Percentiles rank a stretch among this genome's conserved stretches.
phyloP scores from a whole-genome alignment of 2,113 vertebrate genomes.

The Rhombomys opimus region DNA sequence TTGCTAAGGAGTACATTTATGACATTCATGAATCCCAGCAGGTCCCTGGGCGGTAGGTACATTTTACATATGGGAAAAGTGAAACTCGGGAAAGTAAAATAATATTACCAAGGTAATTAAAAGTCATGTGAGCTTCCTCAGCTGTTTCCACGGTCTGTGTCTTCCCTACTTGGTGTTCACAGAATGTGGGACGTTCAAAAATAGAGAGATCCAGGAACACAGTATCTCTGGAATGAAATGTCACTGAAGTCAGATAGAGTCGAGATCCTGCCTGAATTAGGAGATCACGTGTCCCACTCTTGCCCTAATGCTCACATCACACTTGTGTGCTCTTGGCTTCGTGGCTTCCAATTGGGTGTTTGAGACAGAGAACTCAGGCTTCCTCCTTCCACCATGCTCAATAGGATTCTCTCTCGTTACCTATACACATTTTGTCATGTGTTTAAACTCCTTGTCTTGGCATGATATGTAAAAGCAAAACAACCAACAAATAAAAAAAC shows the following conservation, averaged over 20 bases:
- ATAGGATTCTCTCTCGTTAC: neutral
- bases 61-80: neutral
- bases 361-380: neutral
- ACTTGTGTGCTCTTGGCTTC: constrained; percentile 17
- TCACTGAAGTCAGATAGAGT: constrained; percentile 36
- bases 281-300: constrained; percentile 11
- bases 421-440: neutral
- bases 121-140: neutral
- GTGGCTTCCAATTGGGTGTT: neutral
- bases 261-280: constrained; percentile 37
- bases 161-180: neutral
- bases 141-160: neutral
- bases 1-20: neutral
- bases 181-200: constrained; percentile 63
- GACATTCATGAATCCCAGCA: neutral
- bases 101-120: neutral
- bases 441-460: neutral
- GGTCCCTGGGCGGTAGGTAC: neutral
- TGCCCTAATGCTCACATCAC: neutral
- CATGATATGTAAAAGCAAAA: constrained; percentile 31
- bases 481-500: neutral
- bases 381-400: neutral
- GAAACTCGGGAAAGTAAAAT: neutral
- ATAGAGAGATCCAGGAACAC: constrained; percentile 59
- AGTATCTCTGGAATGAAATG: constrained; percentile 26